A percentile compares a stretch with the other conserved stretches of the same genome.
These are phyloP conservation scores for Balanococcus diminutus DNA, from an alignment of 2,888 invertebrate species.

Conservation along the genomic window DNA sequence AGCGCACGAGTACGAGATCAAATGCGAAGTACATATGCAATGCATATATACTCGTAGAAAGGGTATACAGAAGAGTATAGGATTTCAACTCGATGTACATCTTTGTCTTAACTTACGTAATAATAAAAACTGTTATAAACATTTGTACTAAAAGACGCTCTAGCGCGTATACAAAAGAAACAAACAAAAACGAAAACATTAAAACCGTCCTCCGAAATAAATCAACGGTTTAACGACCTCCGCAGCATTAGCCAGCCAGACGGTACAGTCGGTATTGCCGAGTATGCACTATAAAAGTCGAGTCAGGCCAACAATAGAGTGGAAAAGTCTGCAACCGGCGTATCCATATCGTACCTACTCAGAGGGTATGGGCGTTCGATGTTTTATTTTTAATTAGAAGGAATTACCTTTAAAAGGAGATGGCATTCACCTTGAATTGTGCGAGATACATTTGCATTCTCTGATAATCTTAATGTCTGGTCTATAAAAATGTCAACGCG, in stretches of 20 bases:
- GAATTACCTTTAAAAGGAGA: constrained; percentile 24
- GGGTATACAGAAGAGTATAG: too few species aligned
- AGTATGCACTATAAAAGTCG: constrained; percentile 6
- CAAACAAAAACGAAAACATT: constrained; percentile 26
- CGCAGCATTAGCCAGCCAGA: constrained; percentile 26
- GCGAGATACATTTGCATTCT: neutral
- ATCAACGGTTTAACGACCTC: constrained; percentile 37
- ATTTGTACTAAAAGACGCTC: constrained; percentile 29
- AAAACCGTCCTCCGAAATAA: constrained; percentile 28
- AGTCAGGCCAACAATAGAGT: constrained; percentile 28
- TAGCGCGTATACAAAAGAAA: constrained; percentile 7
- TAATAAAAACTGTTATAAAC: constrained; percentile 32
- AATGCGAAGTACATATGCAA: neutral
- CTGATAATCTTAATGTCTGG: neutral
- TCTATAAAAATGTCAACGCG: constrained; percentile 34
- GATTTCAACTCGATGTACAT: neutral
- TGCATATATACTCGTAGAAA: too few species aligned
- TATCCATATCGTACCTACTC: neutral
- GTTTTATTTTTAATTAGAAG: constrained; percentile 28
- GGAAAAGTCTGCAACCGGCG: neutral
- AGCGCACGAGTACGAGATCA: neutral
- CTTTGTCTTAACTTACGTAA: constrained; percentile 25
- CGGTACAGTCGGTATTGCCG: neutral
- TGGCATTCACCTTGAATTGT: neutral
- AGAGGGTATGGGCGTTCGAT: neutral